Base-by-base conservation (phyloP, 2,797 vertebrate genomes). In the Garrulus glandarius region DNA sequence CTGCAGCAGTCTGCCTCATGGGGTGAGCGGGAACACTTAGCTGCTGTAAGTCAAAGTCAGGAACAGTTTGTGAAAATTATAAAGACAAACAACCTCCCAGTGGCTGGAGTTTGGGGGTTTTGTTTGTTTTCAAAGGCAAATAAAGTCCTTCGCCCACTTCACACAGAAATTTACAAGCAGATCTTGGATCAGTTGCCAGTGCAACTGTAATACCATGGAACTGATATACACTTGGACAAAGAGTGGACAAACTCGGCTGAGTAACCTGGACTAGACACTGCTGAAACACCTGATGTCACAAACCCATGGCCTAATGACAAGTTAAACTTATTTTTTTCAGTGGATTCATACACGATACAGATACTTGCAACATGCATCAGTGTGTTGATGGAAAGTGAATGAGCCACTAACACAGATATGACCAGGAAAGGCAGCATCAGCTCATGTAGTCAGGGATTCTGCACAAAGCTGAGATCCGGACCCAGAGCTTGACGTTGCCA, bases 381-480 rank as follows among this genome's bases (percentile, higher is more conserved):
- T 8, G 16, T 1, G 5, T 3, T 15, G 18, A 44, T 5, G 24
- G 37, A 67, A 75, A 68, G 34, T 64, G 30, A 55, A 15, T 10
- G 56, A 72, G 32, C 10, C 29, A 27, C 5, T n/a, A 13, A 30
- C 12, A 36, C 21, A 36, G n/a, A 47, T 1, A 26, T 0, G 6
- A 56, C 24, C 12, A 78, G 43, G 9, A 76, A 56, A 68, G 47
- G 39, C 36, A 63, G 29, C 52, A 59, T 8, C 26, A 55, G 36
- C 65, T 84, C 29, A 0, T 15, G 59, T 13, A 24, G 15, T 14
- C 70, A 69, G 21, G 18, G 26, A 49, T 77, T 46, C 56, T 1
- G 2, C 2, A 47, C 6, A 44, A 59, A 81, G 47, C 18, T 2
- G 15, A 46, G 32, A 55, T 22, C 6, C 0, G 0, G 47, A n/a